Evolutionary conservation across 2,888 invertebrate species (phyloP).

Genomic region (Cephus pygmeus): DNA sequence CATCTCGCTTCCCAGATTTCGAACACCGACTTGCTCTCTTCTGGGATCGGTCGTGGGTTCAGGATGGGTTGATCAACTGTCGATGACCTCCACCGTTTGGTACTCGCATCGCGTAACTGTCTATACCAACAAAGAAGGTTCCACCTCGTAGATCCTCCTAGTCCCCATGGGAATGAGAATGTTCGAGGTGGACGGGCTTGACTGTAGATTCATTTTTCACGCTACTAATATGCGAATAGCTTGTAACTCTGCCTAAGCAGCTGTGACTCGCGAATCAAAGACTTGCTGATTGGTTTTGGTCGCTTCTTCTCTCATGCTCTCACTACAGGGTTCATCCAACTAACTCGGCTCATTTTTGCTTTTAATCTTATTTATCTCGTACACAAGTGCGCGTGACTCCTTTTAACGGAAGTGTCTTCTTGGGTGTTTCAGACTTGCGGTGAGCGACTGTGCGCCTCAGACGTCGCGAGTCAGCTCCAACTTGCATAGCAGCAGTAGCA

Average conservation of each 20-base stretch:
- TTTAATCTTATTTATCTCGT: background rate
- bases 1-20: background rate
- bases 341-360: background rate
- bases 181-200: background rate
- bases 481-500: slow-evolving; percentile 84
- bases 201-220: background rate
- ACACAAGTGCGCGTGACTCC: background rate
- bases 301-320: background rate
- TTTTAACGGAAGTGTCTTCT: background rate
- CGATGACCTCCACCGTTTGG: slow-evolving; percentile 31
- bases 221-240: background rate
- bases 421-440: slow-evolving; percentile 77
- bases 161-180: background rate
- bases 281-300: background rate
- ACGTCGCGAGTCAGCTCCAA: slow-evolving; percentile 89
- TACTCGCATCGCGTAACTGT: background rate
- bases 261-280: background rate
- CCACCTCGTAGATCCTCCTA: background rate
- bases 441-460: slow-evolving; percentile 84
- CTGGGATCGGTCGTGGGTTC: slow-evolving; percentile 36
- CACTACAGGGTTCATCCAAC: background rate
- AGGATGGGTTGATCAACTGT: slow-evolving; percentile 48
- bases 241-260: background rate
- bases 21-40: background rate
- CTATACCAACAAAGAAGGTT: background rate